phyloP scores from a whole-genome alignment of 2,113 vertebrate species.

The Polyodon spathula region DNA sequence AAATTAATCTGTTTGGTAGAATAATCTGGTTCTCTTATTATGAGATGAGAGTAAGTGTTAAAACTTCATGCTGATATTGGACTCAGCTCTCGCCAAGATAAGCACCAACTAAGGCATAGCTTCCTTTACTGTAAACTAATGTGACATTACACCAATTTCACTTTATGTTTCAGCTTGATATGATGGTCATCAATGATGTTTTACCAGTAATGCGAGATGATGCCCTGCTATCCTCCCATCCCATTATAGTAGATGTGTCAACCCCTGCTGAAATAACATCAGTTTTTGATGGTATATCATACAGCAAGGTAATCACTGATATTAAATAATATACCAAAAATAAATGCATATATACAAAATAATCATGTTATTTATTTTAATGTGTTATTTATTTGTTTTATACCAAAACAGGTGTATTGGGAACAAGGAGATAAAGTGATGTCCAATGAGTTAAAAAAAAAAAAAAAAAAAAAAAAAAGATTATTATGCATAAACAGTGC shows the following conservation, averaged over 20 bases:
- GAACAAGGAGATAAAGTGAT: too few species aligned
- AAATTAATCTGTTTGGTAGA: constrained; percentile 9
- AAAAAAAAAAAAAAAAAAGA: too few species aligned
- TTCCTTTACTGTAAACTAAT: too few species aligned
- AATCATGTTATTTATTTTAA: too few species aligned
- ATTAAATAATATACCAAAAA: not conserved
- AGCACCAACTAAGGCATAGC: too few species aligned
- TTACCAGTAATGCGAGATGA: constrained; percentile 84
- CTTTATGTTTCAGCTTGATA: constrained; percentile 63
- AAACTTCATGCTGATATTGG: too few species aligned
- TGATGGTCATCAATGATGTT: constrained; percentile 77
- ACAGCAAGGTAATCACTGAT: constrained; percentile 73
- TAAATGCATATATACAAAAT: too few species aligned
- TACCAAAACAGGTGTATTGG: too few species aligned
- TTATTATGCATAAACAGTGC: not conserved
- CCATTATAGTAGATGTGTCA: constrained; percentile 74
- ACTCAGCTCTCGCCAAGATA: too few species aligned
- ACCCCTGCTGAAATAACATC: constrained; percentile 89
- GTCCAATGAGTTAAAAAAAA: too few species aligned
- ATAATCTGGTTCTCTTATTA: not conserved
- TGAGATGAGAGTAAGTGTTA: too few species aligned
- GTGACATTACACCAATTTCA: not conserved
- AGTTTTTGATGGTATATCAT: constrained; percentile 93
- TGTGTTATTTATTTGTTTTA: too few species aligned
- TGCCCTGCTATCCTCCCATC: constrained; percentile 81